phyloP scores from a whole-genome alignment of 1,140 invertebrate genomes.

The Hylyphantes graminicola region DNA sequence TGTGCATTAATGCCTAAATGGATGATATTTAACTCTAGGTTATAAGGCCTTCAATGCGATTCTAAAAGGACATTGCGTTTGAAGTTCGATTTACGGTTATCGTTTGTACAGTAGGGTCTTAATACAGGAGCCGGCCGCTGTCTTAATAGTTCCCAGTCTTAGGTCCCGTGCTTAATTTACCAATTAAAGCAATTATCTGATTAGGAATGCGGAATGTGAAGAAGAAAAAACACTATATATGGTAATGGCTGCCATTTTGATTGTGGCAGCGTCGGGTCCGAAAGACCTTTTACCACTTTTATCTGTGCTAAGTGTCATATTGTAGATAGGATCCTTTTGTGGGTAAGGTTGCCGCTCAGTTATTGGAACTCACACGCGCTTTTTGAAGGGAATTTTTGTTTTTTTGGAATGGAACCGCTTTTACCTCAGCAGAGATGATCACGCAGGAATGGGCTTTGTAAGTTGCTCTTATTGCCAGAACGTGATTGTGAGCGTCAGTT shows the following conservation, averaged over 20 bases:
- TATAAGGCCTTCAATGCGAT: constrained; percentile 28
- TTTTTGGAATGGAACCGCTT: too few relatives aligned
- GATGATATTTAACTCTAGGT: constrained; percentile 50
- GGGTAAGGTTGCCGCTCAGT: too few relatives aligned
- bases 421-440: too few relatives aligned
- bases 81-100: not conserved
- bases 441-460: too few relatives aligned
- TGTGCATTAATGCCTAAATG: constrained; percentile 41
- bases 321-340: too few relatives aligned
- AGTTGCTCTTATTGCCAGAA: too few relatives aligned
- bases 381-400: too few relatives aligned
- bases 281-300: too few relatives aligned
- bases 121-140: constrained; percentile 14
- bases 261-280: constrained; percentile 11
- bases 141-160: constrained; percentile 47
- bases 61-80: constrained; percentile 14
- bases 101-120: constrained; percentile 23
- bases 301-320: too few relatives aligned
- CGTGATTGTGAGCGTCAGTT: too few relatives aligned
- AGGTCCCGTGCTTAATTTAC: constrained; percentile 43
- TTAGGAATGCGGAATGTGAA: constrained; percentile 34
- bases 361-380: too few relatives aligned
- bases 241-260: constrained; percentile 32
- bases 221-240: constrained; percentile 19
- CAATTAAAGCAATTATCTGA: constrained; percentile 57